These are phyloP conservation scores for Alauda arvensis DNA, from an alignment of 2,797 vertebrate species.

Conservation along the genomic window DNA sequence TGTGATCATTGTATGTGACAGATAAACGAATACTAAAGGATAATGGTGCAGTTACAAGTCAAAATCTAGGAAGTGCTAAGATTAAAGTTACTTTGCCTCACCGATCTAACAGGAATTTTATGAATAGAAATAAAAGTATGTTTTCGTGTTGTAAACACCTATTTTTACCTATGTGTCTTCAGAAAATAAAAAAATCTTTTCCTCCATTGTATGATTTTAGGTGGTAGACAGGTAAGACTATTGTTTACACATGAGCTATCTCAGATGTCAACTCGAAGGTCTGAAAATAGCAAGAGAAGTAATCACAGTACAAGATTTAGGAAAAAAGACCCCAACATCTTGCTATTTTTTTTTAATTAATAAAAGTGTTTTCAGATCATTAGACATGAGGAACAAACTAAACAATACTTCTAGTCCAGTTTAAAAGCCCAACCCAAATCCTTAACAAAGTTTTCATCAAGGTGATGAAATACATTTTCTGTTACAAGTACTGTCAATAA, in stretches of 20 bases:
- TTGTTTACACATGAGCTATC: neutral
- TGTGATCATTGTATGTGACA: neutral
- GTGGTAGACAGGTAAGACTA: neutral
- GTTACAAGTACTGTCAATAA: neutral
- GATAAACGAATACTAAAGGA: neutral
- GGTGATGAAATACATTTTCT: neutral
- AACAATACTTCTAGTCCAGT: neutral
- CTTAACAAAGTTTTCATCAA: neutral
- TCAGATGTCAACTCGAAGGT: neutral
- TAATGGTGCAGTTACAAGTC: neutral
- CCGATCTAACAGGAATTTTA: neutral
- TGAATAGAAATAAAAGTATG: neutral
- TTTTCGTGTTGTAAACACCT: neutral
- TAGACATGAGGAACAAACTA: neutral
- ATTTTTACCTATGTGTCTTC: neutral
- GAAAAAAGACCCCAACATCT: neutral
- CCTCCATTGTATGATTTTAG: neutral
- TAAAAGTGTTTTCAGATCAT: neutral
- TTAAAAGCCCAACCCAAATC: neutral
- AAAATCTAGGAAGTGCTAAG: neutral
- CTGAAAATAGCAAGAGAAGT: neutral
- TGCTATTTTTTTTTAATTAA: neutral
- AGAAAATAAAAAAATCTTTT: neutral
- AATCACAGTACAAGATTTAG: neutral
- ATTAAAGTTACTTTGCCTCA: neutral